A percentile compares a stretch with the other conserved stretches of the same genome.
phyloP scores from a whole-genome alignment of 2,888 invertebrate genomes.

The Eupithecia subfuscata region DNA sequence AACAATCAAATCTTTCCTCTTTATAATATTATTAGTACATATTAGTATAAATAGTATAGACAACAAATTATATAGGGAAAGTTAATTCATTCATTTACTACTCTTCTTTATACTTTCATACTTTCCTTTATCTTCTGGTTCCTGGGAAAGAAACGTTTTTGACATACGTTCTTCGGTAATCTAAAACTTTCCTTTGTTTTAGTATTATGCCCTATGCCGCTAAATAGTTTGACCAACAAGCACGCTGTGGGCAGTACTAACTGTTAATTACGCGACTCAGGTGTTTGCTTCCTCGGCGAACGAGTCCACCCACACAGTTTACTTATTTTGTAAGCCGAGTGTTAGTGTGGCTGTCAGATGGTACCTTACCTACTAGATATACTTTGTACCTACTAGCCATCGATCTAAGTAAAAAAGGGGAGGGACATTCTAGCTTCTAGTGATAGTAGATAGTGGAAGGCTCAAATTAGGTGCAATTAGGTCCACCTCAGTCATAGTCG shows the following conservation, averaged over 20 bases:
- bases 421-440: no score
- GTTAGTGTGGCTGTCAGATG: constrained; percentile 6
- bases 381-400: not conserved
- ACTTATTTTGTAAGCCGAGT: not conserved
- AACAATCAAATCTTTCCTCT: no score
- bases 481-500: no score
- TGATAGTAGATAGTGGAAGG: no score
- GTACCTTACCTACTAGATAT: not conserved
- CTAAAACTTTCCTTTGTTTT: not conserved
- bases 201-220: not conserved
- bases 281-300: constrained; percentile 28
- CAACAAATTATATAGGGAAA: no score
- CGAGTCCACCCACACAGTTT: constrained; percentile 32
- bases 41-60: no score
- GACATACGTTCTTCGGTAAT: not conserved
- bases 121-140: not conserved
- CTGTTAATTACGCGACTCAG: constrained; percentile 32
- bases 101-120: no score
- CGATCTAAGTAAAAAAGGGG: no score
- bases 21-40: no score
- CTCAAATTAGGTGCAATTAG: no score
- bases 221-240: not conserved
- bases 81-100: no score
- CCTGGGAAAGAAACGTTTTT: not conserved
- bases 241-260: constrained; percentile 29